phyloP scores from a whole-genome alignment of 2,113 vertebrate genomes.

The Tonatia bakeri region DNA sequence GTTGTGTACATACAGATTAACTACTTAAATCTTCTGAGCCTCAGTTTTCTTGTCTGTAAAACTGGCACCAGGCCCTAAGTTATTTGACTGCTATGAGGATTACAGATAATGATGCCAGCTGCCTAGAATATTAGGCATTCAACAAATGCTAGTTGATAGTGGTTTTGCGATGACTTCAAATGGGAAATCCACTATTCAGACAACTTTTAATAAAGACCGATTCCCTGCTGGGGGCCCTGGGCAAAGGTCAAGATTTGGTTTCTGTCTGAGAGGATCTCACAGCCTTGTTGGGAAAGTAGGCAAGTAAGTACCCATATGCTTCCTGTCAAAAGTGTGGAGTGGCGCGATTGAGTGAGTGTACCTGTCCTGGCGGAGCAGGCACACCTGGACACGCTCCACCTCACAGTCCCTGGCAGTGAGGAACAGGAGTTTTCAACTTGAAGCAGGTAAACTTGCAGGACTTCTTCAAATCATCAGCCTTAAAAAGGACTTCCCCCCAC shows the following conservation, averaged over 20 bases:
- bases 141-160: neutral
- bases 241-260: neutral
- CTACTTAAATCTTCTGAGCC: neutral
- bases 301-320: fast-evolving
- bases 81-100: neutral
- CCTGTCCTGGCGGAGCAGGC: too few relatives aligned
- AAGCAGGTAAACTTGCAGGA: neutral
- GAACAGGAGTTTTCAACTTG: neutral
- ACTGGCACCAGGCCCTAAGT: neutral
- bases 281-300: neutral
- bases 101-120: neutral
- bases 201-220: neutral
- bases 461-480: neutral
- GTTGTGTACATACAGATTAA: neutral
- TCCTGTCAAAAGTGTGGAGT: neutral
- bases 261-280: neutral
- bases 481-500: neutral
- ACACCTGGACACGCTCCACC: neutral
- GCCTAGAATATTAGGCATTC: neutral
- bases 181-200: neutral
- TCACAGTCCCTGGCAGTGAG: neutral
- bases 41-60: neutral
- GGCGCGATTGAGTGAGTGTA: neutral
- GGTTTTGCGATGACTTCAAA: neutral
- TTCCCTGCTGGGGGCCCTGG: neutral